Conservation (phyloP, 2,113 vertebrate genomes). For the Zingel zingel region DNA sequence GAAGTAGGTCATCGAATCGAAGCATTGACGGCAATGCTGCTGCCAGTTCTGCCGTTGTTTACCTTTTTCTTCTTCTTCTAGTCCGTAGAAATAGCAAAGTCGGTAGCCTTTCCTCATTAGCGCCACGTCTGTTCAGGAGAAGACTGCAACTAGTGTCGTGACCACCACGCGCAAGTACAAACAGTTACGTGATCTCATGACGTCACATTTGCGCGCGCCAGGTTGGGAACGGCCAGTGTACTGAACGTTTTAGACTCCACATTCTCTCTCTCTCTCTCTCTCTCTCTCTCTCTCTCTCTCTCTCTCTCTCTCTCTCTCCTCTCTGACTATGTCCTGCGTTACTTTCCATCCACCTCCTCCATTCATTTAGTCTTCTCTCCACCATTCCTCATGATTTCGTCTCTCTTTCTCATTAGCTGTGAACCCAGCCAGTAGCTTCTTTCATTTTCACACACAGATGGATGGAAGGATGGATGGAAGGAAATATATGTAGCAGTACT, state of each 20-base stretch:
- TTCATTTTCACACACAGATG: constrained; percentile 24
- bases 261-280: constrained; percentile 10
- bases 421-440: not conserved
- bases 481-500: not conserved
- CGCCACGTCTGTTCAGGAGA: too few relatives aligned
- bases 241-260: not conserved
- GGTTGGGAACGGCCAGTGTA: too few relatives aligned
- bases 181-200: too few relatives aligned
- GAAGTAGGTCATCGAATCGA: too few relatives aligned
- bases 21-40: too few relatives aligned
- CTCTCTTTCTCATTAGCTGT: constrained; percentile 12
- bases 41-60: too few relatives aligned
- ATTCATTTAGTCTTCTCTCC: constrained; percentile 17
- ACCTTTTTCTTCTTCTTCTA: too few relatives aligned
- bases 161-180: too few relatives aligned
- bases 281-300: constrained; percentile 1
- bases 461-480: constrained; percentile 30
- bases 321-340: constrained; percentile 5
- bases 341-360: constrained; percentile 19
- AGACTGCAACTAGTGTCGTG: too few relatives aligned
- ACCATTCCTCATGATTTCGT: not conserved
- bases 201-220: too few relatives aligned
- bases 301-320: not conserved
- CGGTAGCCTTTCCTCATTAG: too few relatives aligned
- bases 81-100: too few relatives aligned